Evolutionary conservation across 2,797 vertebrate genomes (phyloP).

Genomic region (Syngnathus acus): DNA sequence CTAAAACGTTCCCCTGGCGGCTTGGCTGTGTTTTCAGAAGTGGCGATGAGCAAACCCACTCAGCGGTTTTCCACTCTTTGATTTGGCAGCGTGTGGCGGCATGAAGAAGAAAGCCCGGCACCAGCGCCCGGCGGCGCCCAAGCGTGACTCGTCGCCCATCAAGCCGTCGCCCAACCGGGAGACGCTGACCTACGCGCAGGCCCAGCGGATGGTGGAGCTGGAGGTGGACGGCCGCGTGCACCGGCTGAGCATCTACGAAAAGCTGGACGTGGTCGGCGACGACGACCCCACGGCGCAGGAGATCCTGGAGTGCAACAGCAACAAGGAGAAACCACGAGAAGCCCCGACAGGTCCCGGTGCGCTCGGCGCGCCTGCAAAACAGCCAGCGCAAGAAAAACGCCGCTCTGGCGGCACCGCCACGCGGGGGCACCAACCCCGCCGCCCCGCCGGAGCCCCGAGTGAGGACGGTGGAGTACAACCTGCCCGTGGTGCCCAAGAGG

Average conservation of each 20-base stretch:
- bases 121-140: constrained; percentile 76
- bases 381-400: constrained; percentile 86
- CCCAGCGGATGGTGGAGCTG: constrained; percentile 96
- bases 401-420: constrained; percentile 39
- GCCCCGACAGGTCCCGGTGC: constrained; percentile 79
- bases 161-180: constrained; percentile 92
- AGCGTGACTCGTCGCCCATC: constrained; percentile 84
- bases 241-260: constrained; percentile 92
- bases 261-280: constrained; percentile 85
- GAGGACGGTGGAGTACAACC: constrained; percentile 88
- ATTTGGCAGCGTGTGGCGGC: constrained; percentile 21
- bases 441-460: constrained; percentile 85
- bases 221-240: constrained; percentile 95
- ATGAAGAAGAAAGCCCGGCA: constrained; percentile 95
- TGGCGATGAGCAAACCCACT: not conserved
- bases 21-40: not conserved
- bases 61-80: not conserved
- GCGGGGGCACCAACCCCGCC: constrained; percentile 58
- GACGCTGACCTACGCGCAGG: constrained; percentile 93
- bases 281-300: constrained; percentile 94
- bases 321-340: constrained; percentile 96
- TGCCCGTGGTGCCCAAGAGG: constrained; percentile 85
- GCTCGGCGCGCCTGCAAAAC: constrained; percentile 86
- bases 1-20: too few species aligned
- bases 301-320: constrained; percentile 95